Percentiles rank a stretch among this genome's conserved stretches.
These are phyloP conservation scores for Pandemis heparana DNA, from an alignment of 2,888 invertebrate genomes.

Conservation along the genomic window DNA sequence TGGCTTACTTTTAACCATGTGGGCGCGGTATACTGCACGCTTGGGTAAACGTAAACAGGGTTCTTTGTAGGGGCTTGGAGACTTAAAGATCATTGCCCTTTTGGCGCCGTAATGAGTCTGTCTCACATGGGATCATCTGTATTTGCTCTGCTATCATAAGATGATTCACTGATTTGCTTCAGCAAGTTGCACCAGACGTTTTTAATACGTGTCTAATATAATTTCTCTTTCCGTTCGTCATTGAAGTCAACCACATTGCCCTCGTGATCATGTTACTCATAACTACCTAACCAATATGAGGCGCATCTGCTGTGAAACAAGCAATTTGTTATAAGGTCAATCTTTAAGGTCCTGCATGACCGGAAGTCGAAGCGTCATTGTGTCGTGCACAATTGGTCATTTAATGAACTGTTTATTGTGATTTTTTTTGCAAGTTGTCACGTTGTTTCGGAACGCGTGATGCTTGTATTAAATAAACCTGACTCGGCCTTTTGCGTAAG, in stretches of 20 bases:
- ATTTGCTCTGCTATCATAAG: slow-evolving; percentile 16
- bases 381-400: slow-evolving; percentile 25
- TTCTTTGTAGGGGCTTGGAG: slow-evolving; percentile 6
- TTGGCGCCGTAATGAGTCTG: slow-evolving; percentile 4
- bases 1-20: slow-evolving; percentile 31
- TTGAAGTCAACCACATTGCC: slow-evolving; percentile 16
- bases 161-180: slow-evolving; percentile 21
- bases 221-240: slow-evolving; percentile 24
- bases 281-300: background rate
- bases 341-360: slow-evolving; percentile 33
- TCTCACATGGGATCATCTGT: slow-evolving; percentile 10
- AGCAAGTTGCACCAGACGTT: slow-evolving; percentile 19
- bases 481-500: slow-evolving; percentile 14
- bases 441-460: slow-evolving; percentile 18
- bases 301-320: slow-evolving; percentile 3
- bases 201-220: slow-evolving; percentile 7
- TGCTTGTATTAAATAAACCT: slow-evolving; percentile 28
- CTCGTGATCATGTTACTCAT: background rate
- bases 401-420: slow-evolving; percentile 29
- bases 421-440: slow-evolving; percentile 27
- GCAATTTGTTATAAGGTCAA: slow-evolving; percentile 30
- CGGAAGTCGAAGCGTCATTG: slow-evolving; percentile 30
- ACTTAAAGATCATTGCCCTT: slow-evolving; percentile 26
- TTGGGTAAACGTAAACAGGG: slow-evolving; percentile 33
- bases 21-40: slow-evolving; percentile 27